These are phyloP conservation scores for Ranitomeya imitator DNA, from an alignment of 2,113 vertebrate species.

Conservation along the genomic window DNA sequence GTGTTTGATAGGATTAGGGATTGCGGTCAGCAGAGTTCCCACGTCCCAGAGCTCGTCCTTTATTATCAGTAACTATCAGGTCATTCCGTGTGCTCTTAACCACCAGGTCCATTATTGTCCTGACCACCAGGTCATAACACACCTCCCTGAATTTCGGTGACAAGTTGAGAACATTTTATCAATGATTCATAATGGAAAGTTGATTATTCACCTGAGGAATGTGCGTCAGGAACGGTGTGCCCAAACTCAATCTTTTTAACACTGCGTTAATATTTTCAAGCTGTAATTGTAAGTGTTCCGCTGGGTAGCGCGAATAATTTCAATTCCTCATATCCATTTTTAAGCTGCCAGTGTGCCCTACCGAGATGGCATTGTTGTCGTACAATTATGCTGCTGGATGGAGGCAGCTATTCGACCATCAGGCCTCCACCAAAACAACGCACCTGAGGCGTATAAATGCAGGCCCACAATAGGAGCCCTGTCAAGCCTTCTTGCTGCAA, in stretches of 20 bases:
- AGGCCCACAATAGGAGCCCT: slow-evolving; percentile 49
- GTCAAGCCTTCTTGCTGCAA: slow-evolving; percentile 46
- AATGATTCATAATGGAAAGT: not conserved
- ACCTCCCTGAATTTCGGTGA: not conserved
- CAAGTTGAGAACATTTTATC: not conserved
- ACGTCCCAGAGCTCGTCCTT: no score
- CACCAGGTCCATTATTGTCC: no score
- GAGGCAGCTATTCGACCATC: slow-evolving; percentile 49
- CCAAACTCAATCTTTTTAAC: slow-evolving; percentile 16
- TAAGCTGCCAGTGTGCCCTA: slow-evolving; percentile 19
- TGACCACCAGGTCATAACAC: no score
- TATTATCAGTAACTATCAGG: no score
- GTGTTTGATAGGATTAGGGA: no score
- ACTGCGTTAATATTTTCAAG: slow-evolving; percentile 30
- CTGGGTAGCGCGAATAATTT: slow-evolving; percentile 36
- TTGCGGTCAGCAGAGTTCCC: no score
- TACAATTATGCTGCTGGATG: slow-evolving; percentile 42
- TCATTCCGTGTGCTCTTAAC: no score
- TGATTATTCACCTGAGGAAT: slow-evolving; percentile 6
- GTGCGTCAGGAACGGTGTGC: slow-evolving; percentile 5
- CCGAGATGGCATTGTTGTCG: slow-evolving; percentile 46
- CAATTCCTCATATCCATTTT: slow-evolving; percentile 52
- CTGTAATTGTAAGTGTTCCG: slow-evolving; percentile 32
- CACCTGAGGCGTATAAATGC: slow-evolving; percentile 55
- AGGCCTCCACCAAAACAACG: slow-evolving; percentile 48